Conservation (phyloP, 2,888 invertebrate genomes). For the Eledona agricola region DNA sequence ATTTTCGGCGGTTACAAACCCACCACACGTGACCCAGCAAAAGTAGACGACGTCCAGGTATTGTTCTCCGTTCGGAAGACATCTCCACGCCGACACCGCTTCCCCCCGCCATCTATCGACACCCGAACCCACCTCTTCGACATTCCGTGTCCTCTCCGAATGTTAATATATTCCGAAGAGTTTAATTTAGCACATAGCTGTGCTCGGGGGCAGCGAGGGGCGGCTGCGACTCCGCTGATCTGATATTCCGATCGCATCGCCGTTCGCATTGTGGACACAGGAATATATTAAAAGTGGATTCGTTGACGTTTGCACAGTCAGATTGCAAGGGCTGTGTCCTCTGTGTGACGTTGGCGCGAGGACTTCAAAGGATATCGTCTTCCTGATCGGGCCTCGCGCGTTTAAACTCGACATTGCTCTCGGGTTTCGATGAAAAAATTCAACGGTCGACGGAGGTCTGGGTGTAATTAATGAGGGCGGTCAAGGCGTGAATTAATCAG, state of each 20-base stretch:
- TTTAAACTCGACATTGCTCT: no score
- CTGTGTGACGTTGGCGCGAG: constrained; percentile 45
- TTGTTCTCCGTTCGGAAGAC: no score
- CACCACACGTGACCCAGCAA: no score
- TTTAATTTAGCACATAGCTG: constrained; percentile 64
- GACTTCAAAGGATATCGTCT: constrained; percentile 55
- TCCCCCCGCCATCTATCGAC: constrained; percentile 18
- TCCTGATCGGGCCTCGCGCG: constrained; percentile 44
- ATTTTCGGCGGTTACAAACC: no score
- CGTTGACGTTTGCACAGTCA: constrained; percentile 62
- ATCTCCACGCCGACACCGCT: constrained; percentile 37
- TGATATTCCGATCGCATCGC: constrained; percentile 62
- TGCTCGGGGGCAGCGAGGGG: constrained; percentile 53
- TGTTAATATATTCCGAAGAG: constrained; percentile 64
- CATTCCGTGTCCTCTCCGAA: constrained; percentile 57
- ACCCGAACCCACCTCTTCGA: constrained; percentile 12
- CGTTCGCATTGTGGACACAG: constrained; percentile 62
- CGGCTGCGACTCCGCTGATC: constrained; percentile 50
- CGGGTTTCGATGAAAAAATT: no score
- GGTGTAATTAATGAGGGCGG: constrained; percentile 46
- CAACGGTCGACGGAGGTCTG: no score
- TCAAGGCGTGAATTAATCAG: constrained; percentile 46
- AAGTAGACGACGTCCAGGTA: no score
- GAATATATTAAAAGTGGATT: constrained; percentile 64
- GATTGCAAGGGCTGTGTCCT: constrained; percentile 45